A percentile compares a stretch with the other conserved stretches of the same genome.
phyloP scores from a whole-genome alignment of 2,113 vertebrate genomes.

The Cephalopterus ornatus region DNA sequence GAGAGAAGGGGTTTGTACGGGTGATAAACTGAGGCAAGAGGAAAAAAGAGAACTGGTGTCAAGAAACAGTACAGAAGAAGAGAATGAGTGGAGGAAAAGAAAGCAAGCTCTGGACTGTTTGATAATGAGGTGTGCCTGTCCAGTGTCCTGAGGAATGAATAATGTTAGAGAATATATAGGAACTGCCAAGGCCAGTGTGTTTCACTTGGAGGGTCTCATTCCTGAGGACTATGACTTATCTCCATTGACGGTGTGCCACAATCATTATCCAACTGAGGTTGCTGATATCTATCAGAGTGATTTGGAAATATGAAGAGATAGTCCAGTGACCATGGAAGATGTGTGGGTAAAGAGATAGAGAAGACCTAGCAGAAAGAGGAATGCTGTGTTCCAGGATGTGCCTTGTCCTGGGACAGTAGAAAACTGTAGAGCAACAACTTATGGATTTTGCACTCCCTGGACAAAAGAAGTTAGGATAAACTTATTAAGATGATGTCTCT shows the following conservation, averaged over 20 bases:
- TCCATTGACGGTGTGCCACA: neutral
- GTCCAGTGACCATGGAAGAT: neutral
- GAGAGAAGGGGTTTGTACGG: neutral
- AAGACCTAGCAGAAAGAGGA: neutral
- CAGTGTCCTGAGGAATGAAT: fast-evolving
- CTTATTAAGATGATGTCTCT: neutral
- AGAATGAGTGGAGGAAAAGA: neutral
- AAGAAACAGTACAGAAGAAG: neutral
- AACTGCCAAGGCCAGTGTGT: neutral
- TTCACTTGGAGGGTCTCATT: neutral
- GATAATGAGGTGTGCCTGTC: fast-evolving
- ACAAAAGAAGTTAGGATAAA: neutral
- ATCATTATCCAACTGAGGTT: neutral
- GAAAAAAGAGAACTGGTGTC: neutral
- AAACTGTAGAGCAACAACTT: neutral
- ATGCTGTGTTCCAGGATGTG: neutral
- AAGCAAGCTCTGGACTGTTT: neutral
- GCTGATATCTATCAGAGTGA: neutral
- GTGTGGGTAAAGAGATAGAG: neutral
- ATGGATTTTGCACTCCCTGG: neutral
- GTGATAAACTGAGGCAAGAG: neutral
- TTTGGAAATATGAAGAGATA: neutral
- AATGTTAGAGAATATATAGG: neutral
- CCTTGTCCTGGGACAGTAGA: neutral
- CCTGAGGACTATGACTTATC: neutral